Base-by-base conservation (phyloP, 2,888 invertebrate species). In the Aphelenchoides bicaudatus region DNA sequence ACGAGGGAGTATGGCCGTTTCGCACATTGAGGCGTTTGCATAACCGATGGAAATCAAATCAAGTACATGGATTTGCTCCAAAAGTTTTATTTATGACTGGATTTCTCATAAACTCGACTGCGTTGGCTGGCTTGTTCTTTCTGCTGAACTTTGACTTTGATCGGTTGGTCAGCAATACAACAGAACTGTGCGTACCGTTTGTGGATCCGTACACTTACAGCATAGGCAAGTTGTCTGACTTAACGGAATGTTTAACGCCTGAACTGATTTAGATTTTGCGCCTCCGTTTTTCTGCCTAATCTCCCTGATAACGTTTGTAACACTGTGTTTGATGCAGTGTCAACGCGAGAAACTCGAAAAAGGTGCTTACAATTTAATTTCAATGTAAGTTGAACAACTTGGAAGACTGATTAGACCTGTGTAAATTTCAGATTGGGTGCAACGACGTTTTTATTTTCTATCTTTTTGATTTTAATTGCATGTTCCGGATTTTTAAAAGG, bases 31-130 rank as follows among this genome's bases (percentile, higher is more conserved):
- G 43, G 10, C 43, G n/a, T 8, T 6, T 43, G 10, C 43, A n/a
- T 21, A 10, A 8, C 16, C 43, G 23, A 43, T 43, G 43, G 43
- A 19, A 25, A 8, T 25, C 43, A 25, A 6, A 25, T 10, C 43
- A 43, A 10, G 25, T 43, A 25, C 43, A 43, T 19, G 43, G 43
- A n/a, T 21, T 25, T 19, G 23, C 43, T 6, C 43, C 43, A 25
- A 10, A 21, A n/a, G 25, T 43, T 8, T n/a, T 43, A 6, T 43
- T 43, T 25, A 43, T 43, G 43, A n/a, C 25, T n/a, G 43, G 43
- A 6, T 43, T 43, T n/a, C 43, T 43, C 21, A 43, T 43, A 19
- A 43, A 43, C 43, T 43, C 43, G 43, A 43, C 43, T 19, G 43
- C 43, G 6, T 21, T 43, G 43, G 6, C 43, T 25, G 43, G n/a